Base-by-base conservation (phyloP, 2,888 invertebrate genomes). In the Catocala sponsa region DNA sequence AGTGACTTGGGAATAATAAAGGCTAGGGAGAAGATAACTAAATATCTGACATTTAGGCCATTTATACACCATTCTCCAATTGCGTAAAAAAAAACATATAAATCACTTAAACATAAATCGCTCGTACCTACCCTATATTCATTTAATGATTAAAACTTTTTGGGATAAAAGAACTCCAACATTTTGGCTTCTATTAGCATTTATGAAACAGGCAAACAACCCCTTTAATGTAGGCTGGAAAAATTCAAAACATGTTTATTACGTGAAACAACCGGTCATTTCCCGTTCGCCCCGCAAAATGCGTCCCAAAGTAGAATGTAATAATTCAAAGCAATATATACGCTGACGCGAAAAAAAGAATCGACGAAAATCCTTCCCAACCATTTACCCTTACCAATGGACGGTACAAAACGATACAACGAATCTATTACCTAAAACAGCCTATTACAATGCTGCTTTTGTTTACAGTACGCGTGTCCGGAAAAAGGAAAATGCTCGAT, bases 401-500 rank as follows among this genome's bases (percentile, higher is more conserved):
- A 61, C 59, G 61, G 42, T 56, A 63, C 68, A 52, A 70, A 74
- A 76, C 65, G 65, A 72, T 65, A 68, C 63, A 79, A 65, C 33
- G 65, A 70, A 74, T 71, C 81, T 82, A 85, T 86, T 81, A 78
- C 70, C 55, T 47, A 70, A 63, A 63, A 57, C 57, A 59, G 54
- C 64, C 75, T 65, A 74, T 78, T 79, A 76, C 80, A 83, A 79
- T 78, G 81, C 83, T 76, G 76, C 76, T 82, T 85, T 83, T 82
- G 81, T 83, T 83, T 84, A 79, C 80, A 76, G 72, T 71, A 72
- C 72, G 69, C 69, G 70, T 79, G 74, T 79, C 68, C 70, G 70
- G 80, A 76, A 78, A 76, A 81, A 78, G 76, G 81, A 81, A 83
- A 83, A 76, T 70, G 74, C 71, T 80, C 85, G 69, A 85, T 86